phyloP scores from a whole-genome alignment of 2,888 invertebrate species.

The Dendrolimus houi region DNA sequence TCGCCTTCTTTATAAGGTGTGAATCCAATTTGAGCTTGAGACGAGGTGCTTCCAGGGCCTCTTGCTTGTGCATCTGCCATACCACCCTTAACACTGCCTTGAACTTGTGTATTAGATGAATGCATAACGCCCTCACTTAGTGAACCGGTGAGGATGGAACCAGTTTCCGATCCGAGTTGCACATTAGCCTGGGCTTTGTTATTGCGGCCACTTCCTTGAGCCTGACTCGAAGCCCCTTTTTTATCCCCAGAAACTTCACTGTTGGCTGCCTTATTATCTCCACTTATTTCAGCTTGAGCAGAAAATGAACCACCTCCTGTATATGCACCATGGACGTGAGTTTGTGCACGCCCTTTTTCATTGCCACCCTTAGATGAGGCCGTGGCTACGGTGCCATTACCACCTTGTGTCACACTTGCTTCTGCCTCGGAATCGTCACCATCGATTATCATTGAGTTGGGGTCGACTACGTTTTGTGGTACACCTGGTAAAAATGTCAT shows the following conservation, averaged over 20 bases:
- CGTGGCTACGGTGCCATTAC: slow-evolving; percentile 82
- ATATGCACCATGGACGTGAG: slow-evolving; percentile 89
- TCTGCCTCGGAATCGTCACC: slow-evolving; percentile 85
- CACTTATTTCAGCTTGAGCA: slow-evolving; percentile 88
- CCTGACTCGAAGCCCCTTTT: slow-evolving; percentile 84
- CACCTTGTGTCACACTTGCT: slow-evolving; percentile 75
- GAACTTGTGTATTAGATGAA: slow-evolving; percentile 87
- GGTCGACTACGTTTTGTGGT: slow-evolving; percentile 57
- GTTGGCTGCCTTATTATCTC: slow-evolving; percentile 83
- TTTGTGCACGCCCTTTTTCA: slow-evolving; percentile 85
- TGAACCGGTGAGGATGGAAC: slow-evolving; percentile 84
- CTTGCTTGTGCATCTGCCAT: slow-evolving; percentile 91
- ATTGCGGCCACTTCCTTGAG: slow-evolving; percentile 83
- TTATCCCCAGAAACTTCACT: slow-evolving; percentile 82
- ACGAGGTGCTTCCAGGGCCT: slow-evolving; percentile 89
- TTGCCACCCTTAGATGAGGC: slow-evolving; percentile 87
- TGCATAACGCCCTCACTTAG: slow-evolving; percentile 85
- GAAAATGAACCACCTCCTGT: slow-evolving; percentile 87
- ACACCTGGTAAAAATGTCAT: slow-evolving; percentile 30
- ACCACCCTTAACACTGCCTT: slow-evolving; percentile 88
- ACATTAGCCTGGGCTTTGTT: slow-evolving; percentile 88
- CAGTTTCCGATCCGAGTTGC: slow-evolving; percentile 84
- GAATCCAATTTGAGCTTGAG: slow-evolving; percentile 93
- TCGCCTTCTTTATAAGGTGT: slow-evolving; percentile 82
- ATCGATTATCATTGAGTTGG: slow-evolving; percentile 57